A percentile compares a stretch with the other conserved stretches of the same genome.
These are phyloP conservation scores for Pelusios castaneus DNA, from an alignment of 2,113 vertebrate species.

Conservation along the genomic window DNA sequence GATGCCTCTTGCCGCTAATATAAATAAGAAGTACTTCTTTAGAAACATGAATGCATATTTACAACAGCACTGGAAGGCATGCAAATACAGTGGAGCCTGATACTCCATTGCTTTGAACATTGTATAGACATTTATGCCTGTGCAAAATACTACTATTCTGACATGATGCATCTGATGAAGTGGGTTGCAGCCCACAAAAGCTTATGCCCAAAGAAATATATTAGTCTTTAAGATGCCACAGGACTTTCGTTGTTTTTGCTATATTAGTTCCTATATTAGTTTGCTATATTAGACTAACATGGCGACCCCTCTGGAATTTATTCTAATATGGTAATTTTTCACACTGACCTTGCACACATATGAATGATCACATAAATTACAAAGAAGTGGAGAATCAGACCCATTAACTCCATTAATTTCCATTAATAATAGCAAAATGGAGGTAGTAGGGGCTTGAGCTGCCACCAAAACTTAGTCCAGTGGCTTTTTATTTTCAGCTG, in stretches of 20 bases:
- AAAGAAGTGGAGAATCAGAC: conserved; percentile 49
- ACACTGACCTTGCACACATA: conserved; percentile 45
- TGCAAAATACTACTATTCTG: conserved; percentile 19
- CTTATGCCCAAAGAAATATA: too few relatives aligned
- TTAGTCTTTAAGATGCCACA: too few relatives aligned
- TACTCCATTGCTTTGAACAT: neutral
- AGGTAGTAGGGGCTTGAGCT: neutral
- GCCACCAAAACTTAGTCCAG: too few relatives aligned
- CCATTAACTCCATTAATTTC: conserved; percentile 26
- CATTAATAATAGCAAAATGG: conserved; percentile 50
- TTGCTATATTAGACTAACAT: too few relatives aligned
- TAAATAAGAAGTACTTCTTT: neutral
- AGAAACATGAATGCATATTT: conserved; percentile 2
- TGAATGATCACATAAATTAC: neutral
- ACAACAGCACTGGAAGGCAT: neutral
- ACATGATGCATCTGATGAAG: too few relatives aligned
- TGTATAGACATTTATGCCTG: conserved; percentile 29
- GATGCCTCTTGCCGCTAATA: neutral
- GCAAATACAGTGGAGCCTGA: neutral
- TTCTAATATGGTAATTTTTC: conserved; percentile 40
- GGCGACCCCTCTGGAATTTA: too few relatives aligned
- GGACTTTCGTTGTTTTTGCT: too few relatives aligned
- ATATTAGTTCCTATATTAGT: too few relatives aligned
- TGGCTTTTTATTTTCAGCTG: too few relatives aligned
- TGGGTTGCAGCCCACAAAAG: too few relatives aligned